phyloP scores from a whole-genome alignment of 2,113 vertebrate genomes.

The Hippocampus barbouri region DNA sequence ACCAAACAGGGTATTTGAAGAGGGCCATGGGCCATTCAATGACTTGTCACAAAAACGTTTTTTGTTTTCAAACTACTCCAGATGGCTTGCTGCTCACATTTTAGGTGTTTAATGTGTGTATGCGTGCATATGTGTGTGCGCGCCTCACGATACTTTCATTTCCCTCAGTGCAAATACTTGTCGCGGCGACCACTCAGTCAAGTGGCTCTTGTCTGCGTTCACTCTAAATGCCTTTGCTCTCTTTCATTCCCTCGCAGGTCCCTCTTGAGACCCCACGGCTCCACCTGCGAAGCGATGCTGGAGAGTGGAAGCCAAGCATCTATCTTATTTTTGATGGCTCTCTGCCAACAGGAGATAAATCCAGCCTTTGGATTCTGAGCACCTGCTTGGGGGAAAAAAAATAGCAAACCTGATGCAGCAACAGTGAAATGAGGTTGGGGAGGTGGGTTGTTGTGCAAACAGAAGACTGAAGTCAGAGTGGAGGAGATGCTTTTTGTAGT shows the following conservation, averaged over 20 bases:
- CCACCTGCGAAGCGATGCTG: slow-evolving; percentile 34
- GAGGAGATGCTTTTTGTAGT: slow-evolving; percentile 12
- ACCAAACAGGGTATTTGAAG: slow-evolving; percentile 18
- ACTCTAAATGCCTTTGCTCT: slow-evolving; percentile 49
- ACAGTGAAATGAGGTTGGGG: slow-evolving; percentile 15
- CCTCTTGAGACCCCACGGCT: slow-evolving; percentile 32
- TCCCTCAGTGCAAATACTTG: slow-evolving; percentile 24
- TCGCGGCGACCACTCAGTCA: slow-evolving; percentile 30
- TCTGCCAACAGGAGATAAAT: slow-evolving; percentile 36
- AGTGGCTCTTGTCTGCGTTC: slow-evolving; percentile 25
- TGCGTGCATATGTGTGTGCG: slow-evolving; percentile 2
- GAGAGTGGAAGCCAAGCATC: slow-evolving; percentile 34
- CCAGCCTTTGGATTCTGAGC: slow-evolving; percentile 19
- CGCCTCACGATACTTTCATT: slow-evolving; percentile 35
- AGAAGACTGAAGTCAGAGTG: slow-evolving; percentile 13
- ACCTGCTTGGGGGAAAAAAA: slow-evolving; percentile 10
- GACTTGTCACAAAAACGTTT: slow-evolving; percentile 19
- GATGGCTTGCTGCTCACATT: slow-evolving; percentile 25
- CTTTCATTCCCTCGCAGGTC: slow-evolving; percentile 51
- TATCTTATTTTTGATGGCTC: slow-evolving; percentile 32
- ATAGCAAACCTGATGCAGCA: slow-evolving; percentile 7
- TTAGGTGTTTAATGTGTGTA: slow-evolving; percentile 14
- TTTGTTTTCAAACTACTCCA: slow-evolving; percentile 27
- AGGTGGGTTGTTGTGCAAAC: slow-evolving; percentile 10
- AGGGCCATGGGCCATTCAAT: slow-evolving; percentile 5